phyloP scores from a whole-genome alignment of 35 echinoderm and acorn worm genomes.

The Heliocidaris erythrogramma region DNA sequence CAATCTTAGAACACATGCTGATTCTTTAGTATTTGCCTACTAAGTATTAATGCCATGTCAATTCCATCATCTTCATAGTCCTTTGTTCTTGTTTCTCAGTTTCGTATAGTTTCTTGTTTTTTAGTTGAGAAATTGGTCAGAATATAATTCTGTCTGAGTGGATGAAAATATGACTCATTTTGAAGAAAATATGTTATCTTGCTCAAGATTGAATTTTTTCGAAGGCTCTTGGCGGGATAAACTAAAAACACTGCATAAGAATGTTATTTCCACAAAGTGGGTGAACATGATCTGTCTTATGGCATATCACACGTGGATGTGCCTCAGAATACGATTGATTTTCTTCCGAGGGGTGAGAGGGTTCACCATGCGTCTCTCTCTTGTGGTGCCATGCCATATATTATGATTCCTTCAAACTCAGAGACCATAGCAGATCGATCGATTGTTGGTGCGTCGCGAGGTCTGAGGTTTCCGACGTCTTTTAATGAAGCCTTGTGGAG shows the following conservation, averaged over 20 bases:
- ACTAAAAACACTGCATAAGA: not conserved
- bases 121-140: not conserved
- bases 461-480: not conserved
- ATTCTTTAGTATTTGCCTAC: too few relatives aligned
- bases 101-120: not conserved
- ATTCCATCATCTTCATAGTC: too few relatives aligned
- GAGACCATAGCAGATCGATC: not conserved
- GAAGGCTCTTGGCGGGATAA: not conserved
- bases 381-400: not conserved
- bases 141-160: not conserved
- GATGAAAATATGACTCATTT: not conserved
- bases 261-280: not conserved
- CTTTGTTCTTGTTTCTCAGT: not conserved
- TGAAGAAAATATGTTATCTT: not conserved
- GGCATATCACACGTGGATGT: slow-evolving; percentile 8
- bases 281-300: not conserved
- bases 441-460: not conserved
- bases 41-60: too few relatives aligned
- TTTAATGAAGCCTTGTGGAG: not conserved
- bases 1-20: too few relatives aligned
- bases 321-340: not conserved
- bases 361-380: not conserved
- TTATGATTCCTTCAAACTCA: not conserved
- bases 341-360: not conserved
- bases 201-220: not conserved